A percentile compares a stretch with the other conserved stretches of the same genome.
phyloP scores from a whole-genome alignment of 2,888 invertebrate species.

The Limnephilus auricula region DNA sequence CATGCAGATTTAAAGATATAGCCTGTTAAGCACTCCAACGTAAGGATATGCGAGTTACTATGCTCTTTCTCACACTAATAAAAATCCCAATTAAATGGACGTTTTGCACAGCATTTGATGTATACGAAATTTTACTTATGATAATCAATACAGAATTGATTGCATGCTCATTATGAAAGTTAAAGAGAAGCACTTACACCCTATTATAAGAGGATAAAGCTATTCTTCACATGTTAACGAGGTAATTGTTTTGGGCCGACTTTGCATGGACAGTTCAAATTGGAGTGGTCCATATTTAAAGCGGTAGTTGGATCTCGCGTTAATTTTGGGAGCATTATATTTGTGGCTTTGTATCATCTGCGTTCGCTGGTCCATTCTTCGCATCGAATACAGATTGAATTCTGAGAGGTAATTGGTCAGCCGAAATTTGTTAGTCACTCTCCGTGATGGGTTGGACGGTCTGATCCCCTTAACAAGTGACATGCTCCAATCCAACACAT shows the following conservation, averaged over 20 bases:
- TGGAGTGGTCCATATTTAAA: slow-evolving; percentile 44
- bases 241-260: slow-evolving; percentile 40
- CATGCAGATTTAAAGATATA: not conserved
- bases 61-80: not conserved
- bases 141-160: slow-evolving; percentile 36
- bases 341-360: not conserved
- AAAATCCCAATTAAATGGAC: slow-evolving; percentile 19
- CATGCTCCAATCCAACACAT: slow-evolving; percentile 34
- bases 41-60: not conserved
- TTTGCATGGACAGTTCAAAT: slow-evolving; percentile 34
- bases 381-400: slow-evolving; percentile 54
- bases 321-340: slow-evolving; percentile 47
- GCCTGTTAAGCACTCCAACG: not conserved
- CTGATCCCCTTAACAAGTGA: slow-evolving; percentile 65
- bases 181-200: slow-evolving; percentile 26
- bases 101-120: not conserved
- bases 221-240: slow-evolving; percentile 45
- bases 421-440: slow-evolving; percentile 64
- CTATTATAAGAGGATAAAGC: slow-evolving; percentile 13
- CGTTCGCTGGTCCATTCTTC: slow-evolving; percentile 53
- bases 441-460: slow-evolving; percentile 60
- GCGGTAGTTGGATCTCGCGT: slow-evolving; percentile 40
- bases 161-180: slow-evolving; percentile 8
- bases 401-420: slow-evolving; percentile 62
- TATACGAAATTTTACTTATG: slow-evolving; percentile 11